Evolutionary conservation across 2,888 invertebrate genomes (phyloP).

Genomic region (Lasius fuliginosus): DNA sequence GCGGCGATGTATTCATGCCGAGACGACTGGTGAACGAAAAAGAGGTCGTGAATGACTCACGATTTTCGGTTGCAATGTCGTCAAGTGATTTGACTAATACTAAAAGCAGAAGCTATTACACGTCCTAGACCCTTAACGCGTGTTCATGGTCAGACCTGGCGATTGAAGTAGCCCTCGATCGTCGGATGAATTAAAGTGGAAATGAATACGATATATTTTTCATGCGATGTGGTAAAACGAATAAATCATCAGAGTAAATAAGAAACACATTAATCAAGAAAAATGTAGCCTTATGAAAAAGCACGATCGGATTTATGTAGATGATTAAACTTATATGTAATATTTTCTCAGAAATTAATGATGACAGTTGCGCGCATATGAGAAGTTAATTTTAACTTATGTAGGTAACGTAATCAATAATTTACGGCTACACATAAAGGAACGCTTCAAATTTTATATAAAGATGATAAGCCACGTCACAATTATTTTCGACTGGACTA

Average conservation of each 20-base stretch:
- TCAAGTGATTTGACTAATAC: constrained; percentile 72
- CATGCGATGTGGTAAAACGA: not conserved
- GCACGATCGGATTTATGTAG: not conserved
- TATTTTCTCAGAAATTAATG: not conserved
- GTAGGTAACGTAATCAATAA: not conserved
- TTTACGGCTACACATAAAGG: not conserved
- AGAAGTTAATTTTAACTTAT: not conserved
- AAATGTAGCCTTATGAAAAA: not conserved
- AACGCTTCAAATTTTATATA: not conserved
- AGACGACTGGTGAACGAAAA: constrained; percentile 51
- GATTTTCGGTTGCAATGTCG: constrained; percentile 73
- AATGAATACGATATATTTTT: not conserved
- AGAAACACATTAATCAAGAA: not conserved
- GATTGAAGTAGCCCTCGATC: not conserved
- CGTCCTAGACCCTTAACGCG: constrained; percentile 79
- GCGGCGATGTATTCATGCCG: constrained; percentile 49
- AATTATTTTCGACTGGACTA: too few relatives aligned
- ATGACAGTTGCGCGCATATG: not conserved
- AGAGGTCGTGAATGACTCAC: constrained; percentile 72
- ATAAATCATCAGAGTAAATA: not conserved
- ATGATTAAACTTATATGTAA: not conserved
- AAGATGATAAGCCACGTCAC: not conserved
- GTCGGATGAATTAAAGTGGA: not conserved
- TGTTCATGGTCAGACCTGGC: constrained; percentile 64
- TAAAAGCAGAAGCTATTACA: constrained; percentile 65